These are phyloP conservation scores for Rutilus rutilus DNA, from an alignment of 2,113 vertebrate species.

Conservation along the genomic window DNA sequence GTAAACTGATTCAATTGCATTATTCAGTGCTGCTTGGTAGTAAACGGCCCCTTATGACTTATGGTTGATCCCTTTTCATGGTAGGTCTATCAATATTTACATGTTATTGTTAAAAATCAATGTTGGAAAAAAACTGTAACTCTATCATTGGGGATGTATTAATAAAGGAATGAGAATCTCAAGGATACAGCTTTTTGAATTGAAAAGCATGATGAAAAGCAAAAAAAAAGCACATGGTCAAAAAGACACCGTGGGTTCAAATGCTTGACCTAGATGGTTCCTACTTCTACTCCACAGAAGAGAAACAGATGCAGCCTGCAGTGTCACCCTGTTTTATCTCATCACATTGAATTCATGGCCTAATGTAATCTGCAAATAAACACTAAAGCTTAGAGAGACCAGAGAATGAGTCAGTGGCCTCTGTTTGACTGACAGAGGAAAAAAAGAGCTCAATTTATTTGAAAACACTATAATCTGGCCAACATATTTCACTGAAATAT, in stretches of 20 bases:
- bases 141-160: background rate
- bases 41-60: too few species aligned
- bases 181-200: slow-evolving; percentile 6
- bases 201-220: slow-evolving; percentile 6
- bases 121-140: background rate
- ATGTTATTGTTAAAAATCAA: background rate
- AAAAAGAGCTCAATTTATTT: background rate
- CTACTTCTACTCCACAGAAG: background rate
- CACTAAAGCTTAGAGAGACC: slow-evolving; percentile 16
- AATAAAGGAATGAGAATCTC: background rate
- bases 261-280: slow-evolving; percentile 22
- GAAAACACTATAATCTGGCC: slow-evolving; percentile 12
- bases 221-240: background rate
- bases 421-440: background rate
- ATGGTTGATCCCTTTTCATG: too few species aligned
- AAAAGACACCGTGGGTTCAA: background rate
- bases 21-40: too few species aligned
- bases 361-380: slow-evolving; percentile 48
- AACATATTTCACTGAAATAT: background rate
- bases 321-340: slow-evolving; percentile 38
- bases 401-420: slow-evolving; percentile 26
- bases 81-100: background rate
- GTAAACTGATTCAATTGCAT: too few species aligned
- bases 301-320: background rate
- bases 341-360: slow-evolving; percentile 47